Conservation (phyloP, 2,888 invertebrate species). For the Stenchaetothrips biformis region DNA sequence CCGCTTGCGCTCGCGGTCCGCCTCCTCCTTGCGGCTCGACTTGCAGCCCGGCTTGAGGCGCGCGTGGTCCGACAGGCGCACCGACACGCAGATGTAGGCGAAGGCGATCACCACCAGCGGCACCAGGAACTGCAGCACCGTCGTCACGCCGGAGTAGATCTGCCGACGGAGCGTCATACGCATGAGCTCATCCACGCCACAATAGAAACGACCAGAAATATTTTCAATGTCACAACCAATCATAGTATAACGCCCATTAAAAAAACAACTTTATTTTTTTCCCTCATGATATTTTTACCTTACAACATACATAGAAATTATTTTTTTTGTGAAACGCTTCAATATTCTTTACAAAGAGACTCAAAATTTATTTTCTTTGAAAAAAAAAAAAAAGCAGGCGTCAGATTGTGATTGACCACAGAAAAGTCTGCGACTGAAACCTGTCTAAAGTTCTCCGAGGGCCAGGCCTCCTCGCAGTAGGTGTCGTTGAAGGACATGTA, state of each 20-base stretch:
- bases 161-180: constrained; percentile 42
- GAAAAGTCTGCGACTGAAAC: constrained; percentile 44
- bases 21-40: constrained; percentile 80
- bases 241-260: no score
- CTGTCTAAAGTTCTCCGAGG: constrained; percentile 69
- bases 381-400: not conserved
- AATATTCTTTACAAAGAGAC: no score
- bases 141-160: constrained; percentile 79
- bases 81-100: constrained; percentile 89
- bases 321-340: not conserved
- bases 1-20: constrained; percentile 82
- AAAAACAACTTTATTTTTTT: not conserved
- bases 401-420: not conserved
- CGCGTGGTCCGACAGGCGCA: constrained; percentile 77
- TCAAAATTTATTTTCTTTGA: no score
- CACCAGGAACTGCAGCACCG: constrained; percentile 86
- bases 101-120: constrained; percentile 92
- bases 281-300: not conserved
- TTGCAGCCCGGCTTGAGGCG: constrained; percentile 79
- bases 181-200: no score
- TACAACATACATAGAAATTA: not conserved
- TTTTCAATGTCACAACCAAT: no score
- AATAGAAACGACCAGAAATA: no score
- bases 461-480: constrained; percentile 89
- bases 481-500: constrained; percentile 41